Conservation (phyloP, 2,888 invertebrate species). For the Augochlorella aurata region DNA sequence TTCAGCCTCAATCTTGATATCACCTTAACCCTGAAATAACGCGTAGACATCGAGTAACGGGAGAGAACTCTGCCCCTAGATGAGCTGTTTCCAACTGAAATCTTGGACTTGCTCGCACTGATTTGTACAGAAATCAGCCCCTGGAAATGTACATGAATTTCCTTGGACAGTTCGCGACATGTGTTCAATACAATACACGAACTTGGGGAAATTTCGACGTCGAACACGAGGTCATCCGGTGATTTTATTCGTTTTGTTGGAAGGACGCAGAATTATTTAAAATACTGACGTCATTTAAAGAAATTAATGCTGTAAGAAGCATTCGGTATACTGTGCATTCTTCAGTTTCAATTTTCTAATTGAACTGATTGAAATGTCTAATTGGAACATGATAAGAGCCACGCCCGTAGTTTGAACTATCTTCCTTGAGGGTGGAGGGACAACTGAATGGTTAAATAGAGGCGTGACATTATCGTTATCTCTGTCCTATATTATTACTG, state of each 20-base stretch:
- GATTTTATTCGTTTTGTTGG: not conserved
- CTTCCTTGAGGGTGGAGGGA: not conserved
- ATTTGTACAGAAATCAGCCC: not conserved
- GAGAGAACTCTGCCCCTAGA: not conserved
- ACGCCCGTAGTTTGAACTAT: not conserved
- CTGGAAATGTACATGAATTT: not conserved
- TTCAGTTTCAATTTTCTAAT: not conserved
- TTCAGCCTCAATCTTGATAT: conserved; percentile 63
- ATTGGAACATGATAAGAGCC: not conserved
- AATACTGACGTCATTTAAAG: not conserved
- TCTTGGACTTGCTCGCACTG: not conserved
- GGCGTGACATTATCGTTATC: conserved; percentile 22
- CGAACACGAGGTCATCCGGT: not conserved
- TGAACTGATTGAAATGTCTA: not conserved
- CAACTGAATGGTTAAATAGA: not conserved
- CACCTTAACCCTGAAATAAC: conserved; percentile 68
- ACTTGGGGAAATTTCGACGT: conserved; percentile 5
- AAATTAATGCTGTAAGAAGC: not conserved
- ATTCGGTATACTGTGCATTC: not conserved
- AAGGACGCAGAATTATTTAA: not conserved
- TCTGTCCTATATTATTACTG: not conserved
- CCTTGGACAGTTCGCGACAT: not conserved
- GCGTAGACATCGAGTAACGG: conserved; percentile 11
- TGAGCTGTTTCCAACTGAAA: not conserved
- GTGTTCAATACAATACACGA: not conserved